Evolutionary conservation across 2,888 invertebrate genomes (phyloP).

Genomic region (Lathronympha strigana): DNA sequence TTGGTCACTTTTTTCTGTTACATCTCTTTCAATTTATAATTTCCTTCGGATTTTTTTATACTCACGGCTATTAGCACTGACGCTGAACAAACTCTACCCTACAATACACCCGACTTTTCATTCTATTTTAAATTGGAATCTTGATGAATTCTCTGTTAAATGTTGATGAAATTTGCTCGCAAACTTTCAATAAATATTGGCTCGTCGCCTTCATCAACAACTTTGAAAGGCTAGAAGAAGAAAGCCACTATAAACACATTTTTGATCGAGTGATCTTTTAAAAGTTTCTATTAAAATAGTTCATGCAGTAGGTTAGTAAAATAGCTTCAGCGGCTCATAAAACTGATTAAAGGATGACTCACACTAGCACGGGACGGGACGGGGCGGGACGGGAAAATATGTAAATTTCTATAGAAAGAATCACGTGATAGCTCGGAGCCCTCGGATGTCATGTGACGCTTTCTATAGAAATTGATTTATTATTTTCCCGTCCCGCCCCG

Average conservation of each 20-base stretch:
- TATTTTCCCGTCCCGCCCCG: too few relatives aligned
- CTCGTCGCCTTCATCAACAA: slow-evolving; percentile 33
- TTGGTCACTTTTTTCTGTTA: too few relatives aligned
- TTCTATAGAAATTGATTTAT: too few relatives aligned
- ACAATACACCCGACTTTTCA: slow-evolving; percentile 3
- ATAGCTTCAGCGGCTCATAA: too few relatives aligned
- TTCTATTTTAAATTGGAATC: slow-evolving; percentile 10
- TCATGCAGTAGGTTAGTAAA: slow-evolving; percentile 10
- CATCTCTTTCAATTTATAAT: too few relatives aligned
- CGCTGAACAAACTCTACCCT: not conserved
- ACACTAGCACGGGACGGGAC: too few relatives aligned
- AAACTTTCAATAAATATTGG: slow-evolving; percentile 32
- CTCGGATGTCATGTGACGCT: too few relatives aligned
- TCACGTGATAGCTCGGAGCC: too few relatives aligned
- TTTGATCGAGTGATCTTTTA: slow-evolving; percentile 25
- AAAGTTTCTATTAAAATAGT: slow-evolving; percentile 21
- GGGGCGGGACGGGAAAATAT: too few relatives aligned
- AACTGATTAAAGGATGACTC: too few relatives aligned
- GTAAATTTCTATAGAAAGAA: too few relatives aligned
- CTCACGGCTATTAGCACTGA: not conserved
- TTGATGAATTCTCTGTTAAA: slow-evolving; percentile 17
- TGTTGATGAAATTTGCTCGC: slow-evolving; percentile 13
- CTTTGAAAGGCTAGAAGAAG: slow-evolving; percentile 7
- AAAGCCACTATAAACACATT: slow-evolving; percentile 18
- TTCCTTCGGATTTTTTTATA: too few relatives aligned